Evolutionary conservation across 2,888 invertebrate genomes (phyloP).

Genomic region (Cetonia aurata): DNA sequence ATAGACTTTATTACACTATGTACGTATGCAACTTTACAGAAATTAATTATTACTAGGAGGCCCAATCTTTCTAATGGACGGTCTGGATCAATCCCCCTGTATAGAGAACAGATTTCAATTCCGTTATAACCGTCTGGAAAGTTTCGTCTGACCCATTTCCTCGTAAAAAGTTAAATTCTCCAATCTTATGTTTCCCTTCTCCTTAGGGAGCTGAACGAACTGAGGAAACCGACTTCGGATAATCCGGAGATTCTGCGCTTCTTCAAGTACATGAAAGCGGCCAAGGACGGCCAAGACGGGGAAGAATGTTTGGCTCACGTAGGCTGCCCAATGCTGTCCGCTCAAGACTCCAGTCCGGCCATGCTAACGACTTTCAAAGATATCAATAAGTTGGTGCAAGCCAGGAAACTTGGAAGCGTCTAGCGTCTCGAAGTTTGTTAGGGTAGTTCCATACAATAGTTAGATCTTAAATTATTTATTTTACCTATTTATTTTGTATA

Average conservation of each 20-base stretch:
- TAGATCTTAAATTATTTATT: slow-evolving; percentile 48
- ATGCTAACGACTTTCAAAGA: slow-evolving; percentile 90
- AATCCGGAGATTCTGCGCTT: slow-evolving; percentile 89
- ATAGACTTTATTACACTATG: no score
- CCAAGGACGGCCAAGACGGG: slow-evolving; percentile 88
- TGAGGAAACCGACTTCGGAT: slow-evolving; percentile 86
- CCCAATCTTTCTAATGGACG: no score
- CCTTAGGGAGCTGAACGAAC: slow-evolving; percentile 85
- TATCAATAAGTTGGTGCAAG: slow-evolving; percentile 88
- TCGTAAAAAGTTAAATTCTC: no score
- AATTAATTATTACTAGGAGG: no score
- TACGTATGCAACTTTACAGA: no score
- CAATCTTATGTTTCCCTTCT: background rate
- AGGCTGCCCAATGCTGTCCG: slow-evolving; percentile 74
- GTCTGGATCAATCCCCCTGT: no score
- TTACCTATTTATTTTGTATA: slow-evolving; percentile 52
- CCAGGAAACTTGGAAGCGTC: slow-evolving; percentile 70
- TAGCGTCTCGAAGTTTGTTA: background rate
- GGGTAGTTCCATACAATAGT: slow-evolving; percentile 5
- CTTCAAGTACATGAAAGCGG: slow-evolving; percentile 92
- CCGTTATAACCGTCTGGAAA: background rate
- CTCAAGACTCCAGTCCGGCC: slow-evolving; percentile 79
- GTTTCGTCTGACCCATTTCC: background rate
- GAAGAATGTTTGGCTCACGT: slow-evolving; percentile 78
- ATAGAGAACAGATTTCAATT: background rate